These are phyloP conservation scores for Spatulosminthurus flaviceps DNA, from an alignment of 2,888 invertebrate species.

Conservation along the genomic window DNA sequence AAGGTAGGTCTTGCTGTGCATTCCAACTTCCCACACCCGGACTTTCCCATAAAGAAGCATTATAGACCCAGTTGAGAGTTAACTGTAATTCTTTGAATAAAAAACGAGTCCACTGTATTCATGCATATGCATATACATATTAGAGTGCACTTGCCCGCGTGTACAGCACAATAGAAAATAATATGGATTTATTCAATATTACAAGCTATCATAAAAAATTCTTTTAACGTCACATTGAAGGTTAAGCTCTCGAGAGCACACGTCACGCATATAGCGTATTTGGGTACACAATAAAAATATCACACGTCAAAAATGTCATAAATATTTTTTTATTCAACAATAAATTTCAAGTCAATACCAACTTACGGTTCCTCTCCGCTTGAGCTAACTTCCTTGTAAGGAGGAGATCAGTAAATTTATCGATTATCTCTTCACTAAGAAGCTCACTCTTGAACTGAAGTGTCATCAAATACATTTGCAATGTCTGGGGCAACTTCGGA, in stretches of 20 bases:
- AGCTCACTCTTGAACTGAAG: slow-evolving; percentile 39
- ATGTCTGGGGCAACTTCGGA: slow-evolving; percentile 39
- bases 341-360: too few relatives aligned
- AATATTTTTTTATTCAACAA: too few relatives aligned
- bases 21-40: slow-evolving; percentile 52
- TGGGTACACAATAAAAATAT: too few relatives aligned
- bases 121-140: background rate
- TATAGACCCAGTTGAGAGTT: slow-evolving; percentile 54
- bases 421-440: slow-evolving; percentile 48
- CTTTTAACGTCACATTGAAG: too few relatives aligned
- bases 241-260: too few relatives aligned
- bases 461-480: slow-evolving; percentile 42
- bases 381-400: background rate
- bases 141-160: too few relatives aligned
- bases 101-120: too few relatives aligned
- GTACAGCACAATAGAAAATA: too few relatives aligned
- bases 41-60: slow-evolving; percentile 53
- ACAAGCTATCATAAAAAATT: too few relatives aligned
- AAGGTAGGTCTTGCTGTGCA: background rate
- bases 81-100: background rate
- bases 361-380: slow-evolving; percentile 35
- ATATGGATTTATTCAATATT: too few relatives aligned
- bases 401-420: slow-evolving; percentile 5
- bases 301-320: too few relatives aligned
- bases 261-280: too few relatives aligned